A percentile compares a stretch with the other conserved stretches of the same genome.
These are phyloP conservation scores for Himalopsyche tibetana DNA, from an alignment of 2,888 invertebrate species.

Conservation along the genomic window DNA sequence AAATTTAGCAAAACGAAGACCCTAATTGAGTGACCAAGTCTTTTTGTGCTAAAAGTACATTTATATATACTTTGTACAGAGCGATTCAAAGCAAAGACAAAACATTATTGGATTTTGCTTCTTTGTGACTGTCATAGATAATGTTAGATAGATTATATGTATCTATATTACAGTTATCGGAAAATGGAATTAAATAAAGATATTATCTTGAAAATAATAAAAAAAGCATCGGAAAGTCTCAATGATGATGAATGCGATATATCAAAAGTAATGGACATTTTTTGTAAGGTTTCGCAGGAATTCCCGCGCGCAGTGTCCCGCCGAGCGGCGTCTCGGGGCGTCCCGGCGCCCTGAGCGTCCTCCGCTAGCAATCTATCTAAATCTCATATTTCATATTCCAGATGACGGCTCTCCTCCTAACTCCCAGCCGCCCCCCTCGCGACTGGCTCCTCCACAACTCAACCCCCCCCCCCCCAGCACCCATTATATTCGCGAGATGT, in stretches of 20 bases:
- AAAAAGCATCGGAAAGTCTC: neutral
- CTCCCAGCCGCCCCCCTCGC: neutral
- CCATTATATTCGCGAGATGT: conserved; percentile 65
- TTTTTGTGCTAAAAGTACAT: too few relatives aligned
- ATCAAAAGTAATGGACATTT: conserved; percentile 43
- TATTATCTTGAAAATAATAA: too few relatives aligned
- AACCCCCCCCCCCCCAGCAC: conserved; percentile 55
- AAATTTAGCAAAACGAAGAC: too few relatives aligned
- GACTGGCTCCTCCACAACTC: neutral
- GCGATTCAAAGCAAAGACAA: too few relatives aligned
- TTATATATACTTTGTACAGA: too few relatives aligned
- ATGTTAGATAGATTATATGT: too few relatives aligned
- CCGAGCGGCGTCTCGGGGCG: conserved; percentile 39
- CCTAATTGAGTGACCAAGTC: too few relatives aligned
- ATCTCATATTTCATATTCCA: conserved; percentile 66
- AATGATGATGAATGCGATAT: conserved; percentile 40
- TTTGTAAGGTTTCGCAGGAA: conserved; percentile 25
- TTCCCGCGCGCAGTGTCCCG: conserved; percentile 43
- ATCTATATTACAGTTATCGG: too few relatives aligned
- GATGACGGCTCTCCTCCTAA: conserved; percentile 64
- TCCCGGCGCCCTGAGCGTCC: conserved; percentile 42
- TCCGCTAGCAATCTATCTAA: conserved; percentile 65
- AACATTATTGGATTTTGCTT: too few relatives aligned
- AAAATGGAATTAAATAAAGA: too few relatives aligned
- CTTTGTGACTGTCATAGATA: too few relatives aligned